A percentile compares a stretch with the other conserved stretches of the same genome.
These are phyloP conservation scores for Dendrocincla fuliginosa DNA, from an alignment of 2,797 vertebrate species.

Conservation along the genomic window DNA sequence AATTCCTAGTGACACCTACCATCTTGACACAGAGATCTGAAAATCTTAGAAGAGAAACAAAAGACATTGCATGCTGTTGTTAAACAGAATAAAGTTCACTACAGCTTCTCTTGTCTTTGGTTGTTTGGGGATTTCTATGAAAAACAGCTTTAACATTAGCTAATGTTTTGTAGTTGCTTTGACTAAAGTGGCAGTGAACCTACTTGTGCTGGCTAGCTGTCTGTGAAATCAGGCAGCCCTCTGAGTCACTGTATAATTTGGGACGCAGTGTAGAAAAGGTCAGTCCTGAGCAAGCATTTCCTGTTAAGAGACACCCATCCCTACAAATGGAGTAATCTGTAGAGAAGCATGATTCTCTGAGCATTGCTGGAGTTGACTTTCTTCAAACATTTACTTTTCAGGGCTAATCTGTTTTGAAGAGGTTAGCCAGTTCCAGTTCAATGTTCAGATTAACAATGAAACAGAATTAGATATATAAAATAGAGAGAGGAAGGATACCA, in stretches of 20 bases:
- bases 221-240: not conserved
- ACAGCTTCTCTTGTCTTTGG: not conserved
- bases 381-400: not conserved
- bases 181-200: not conserved
- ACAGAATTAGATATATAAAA: not conserved
- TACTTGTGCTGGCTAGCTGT: not conserved
- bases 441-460: not conserved
- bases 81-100: not conserved
- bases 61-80: not conserved
- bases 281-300: slow-evolving; percentile 37
- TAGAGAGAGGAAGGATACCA: not conserved
- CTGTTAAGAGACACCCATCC: not conserved
- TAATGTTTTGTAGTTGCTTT: not conserved
- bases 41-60: not conserved
- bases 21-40: not conserved
- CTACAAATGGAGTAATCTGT: not conserved
- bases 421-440: not conserved
- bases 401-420: not conserved
- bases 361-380: not conserved
- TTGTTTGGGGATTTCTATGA: not conserved
- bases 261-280: not conserved
- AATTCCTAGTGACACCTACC: not conserved
- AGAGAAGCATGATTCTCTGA: not conserved
- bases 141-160: not conserved
- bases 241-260: slow-evolving; percentile 36